phyloP scores from a whole-genome alignment of 2,797 vertebrate genomes.

The Pampus argenteus region DNA sequence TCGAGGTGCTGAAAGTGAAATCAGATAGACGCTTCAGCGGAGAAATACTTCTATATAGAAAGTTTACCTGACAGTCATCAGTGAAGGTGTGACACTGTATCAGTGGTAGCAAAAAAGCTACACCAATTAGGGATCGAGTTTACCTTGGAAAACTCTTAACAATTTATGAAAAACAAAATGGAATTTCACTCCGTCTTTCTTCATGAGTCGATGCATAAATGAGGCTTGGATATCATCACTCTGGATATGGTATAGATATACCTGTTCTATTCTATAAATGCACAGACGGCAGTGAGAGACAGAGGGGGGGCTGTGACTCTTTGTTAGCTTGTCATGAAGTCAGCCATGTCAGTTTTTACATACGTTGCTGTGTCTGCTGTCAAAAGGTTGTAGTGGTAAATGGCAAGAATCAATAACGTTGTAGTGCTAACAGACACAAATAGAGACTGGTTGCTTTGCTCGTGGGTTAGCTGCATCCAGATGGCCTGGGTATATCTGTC shows the following conservation, averaged over 20 bases:
- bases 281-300: constrained; percentile 37
- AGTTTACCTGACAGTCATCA: constrained; percentile 81
- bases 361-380: constrained; percentile 59
- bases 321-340: constrained; percentile 65
- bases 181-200: constrained; percentile 45
- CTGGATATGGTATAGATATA: constrained; percentile 28
- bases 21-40: constrained; percentile 75
- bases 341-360: constrained; percentile 64
- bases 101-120: constrained; percentile 69
- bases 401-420: constrained; percentile 65
- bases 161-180: constrained; percentile 75
- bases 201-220: constrained; percentile 51
- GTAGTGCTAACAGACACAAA: constrained; percentile 58
- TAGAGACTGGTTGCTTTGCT: constrained; percentile 45
- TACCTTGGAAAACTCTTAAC: constrained; percentile 61
- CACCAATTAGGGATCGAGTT: constrained; percentile 77
- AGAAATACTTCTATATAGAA: constrained; percentile 66
- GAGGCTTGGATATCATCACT: constrained; percentile 51
- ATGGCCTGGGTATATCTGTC: constrained; percentile 54
- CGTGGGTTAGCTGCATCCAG: constrained; percentile 49
- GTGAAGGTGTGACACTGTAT: constrained; percentile 67
- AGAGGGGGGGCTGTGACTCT: constrained; percentile 45
- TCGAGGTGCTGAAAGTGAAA: constrained; percentile 77
- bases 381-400: constrained; percentile 58
- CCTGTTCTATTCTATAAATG: constrained; percentile 33